phyloP scores from a whole-genome alignment of 1,140 invertebrate species.

The Tachypleus tridentatus region DNA sequence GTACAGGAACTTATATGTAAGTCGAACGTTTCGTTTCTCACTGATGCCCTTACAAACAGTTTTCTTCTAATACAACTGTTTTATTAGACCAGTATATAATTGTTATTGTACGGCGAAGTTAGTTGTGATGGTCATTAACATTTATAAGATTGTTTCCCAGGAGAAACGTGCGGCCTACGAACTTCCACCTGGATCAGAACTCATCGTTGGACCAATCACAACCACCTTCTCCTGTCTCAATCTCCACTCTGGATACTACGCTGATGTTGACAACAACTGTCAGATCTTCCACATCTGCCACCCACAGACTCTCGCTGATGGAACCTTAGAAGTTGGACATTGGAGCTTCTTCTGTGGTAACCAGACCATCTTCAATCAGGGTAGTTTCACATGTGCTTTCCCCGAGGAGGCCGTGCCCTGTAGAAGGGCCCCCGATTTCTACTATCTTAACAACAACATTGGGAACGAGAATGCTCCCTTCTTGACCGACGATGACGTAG shows the following conservation, averaged over 20 bases:
- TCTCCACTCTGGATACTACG: constrained; percentile 32
- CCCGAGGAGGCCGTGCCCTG: constrained; percentile 29
- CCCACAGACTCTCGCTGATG: constrained; percentile 50
- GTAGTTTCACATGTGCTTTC: constrained; percentile 35
- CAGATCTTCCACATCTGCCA: constrained; percentile 33
- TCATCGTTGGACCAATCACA: constrained; percentile 21
- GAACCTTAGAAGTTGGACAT: constrained; percentile 25
- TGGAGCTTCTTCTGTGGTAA: constrained; percentile 79
- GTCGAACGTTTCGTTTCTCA: too few relatives aligned
- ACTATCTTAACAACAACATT: constrained; percentile 26
- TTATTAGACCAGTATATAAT: too few relatives aligned
- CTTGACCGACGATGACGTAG: constrained; percentile 20
- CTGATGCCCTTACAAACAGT: too few relatives aligned
- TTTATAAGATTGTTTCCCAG: constrained; percentile 9
- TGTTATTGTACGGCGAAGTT: constrained; percentile 24
- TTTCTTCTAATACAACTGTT: too few relatives aligned
- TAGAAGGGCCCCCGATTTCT: constrained; percentile 27
- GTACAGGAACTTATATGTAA: too few relatives aligned
- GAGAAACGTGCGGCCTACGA: constrained; percentile 16
- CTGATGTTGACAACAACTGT: constrained; percentile 33
- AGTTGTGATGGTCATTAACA: background rate
- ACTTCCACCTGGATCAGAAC: constrained; percentile 24
- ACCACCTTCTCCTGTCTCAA: constrained; percentile 27
- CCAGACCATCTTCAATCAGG: constrained; percentile 76
- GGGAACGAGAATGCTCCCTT: constrained; percentile 17